Conservation (phyloP, 1,140 invertebrate species). For the Globodera ellingtonae region DNA sequence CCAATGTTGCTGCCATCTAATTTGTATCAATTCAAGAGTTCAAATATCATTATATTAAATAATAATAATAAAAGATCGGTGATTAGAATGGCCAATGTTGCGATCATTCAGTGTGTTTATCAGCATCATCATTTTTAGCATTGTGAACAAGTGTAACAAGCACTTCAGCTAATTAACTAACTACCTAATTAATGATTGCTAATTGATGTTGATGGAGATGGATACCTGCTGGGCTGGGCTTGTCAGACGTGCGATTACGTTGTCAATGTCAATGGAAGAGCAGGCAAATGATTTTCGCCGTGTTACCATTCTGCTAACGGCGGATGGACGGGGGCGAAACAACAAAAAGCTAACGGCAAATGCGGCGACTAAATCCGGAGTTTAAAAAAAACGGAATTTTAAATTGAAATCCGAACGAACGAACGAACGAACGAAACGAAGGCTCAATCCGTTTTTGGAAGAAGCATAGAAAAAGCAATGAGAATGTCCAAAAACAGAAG, state of each 20-base stretch:
- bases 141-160: not conserved
- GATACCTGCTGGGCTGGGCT: not conserved
- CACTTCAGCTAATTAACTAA: not conserved
- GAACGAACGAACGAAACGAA: not conserved
- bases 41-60: too few relatives aligned
- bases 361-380: not conserved
- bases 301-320: conserved; percentile 16
- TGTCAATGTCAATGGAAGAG: conserved; percentile 21
- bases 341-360: not conserved
- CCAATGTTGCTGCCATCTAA: too few relatives aligned
- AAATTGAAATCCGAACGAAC: not conserved
- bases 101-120: too few relatives aligned
- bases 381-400: not conserved
- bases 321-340: not conserved
- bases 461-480: not conserved
- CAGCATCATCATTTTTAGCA: too few relatives aligned
- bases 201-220: not conserved
- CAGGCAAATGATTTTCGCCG: conserved; percentile 26
- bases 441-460: not conserved
- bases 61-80: too few relatives aligned
- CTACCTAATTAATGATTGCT: not conserved
- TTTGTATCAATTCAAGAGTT: too few relatives aligned
- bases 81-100: too few relatives aligned
- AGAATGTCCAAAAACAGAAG: not conserved
- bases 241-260: conserved; percentile 15